Conservation (phyloP, 1,140 invertebrate species). For the Aphidius ervi region DNA sequence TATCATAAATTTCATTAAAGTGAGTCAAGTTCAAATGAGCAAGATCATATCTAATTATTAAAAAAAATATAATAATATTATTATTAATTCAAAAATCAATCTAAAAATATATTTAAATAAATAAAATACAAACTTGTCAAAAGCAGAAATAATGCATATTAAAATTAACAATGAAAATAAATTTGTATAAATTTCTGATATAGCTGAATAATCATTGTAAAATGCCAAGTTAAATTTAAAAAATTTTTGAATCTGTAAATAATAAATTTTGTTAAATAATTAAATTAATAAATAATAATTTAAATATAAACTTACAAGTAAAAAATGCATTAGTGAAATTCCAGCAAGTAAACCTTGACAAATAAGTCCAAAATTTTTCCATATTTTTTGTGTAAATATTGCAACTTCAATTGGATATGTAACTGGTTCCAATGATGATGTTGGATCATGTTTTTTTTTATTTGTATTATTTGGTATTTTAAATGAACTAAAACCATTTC, state of each 20-base stretch:
- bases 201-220: constrained; percentile 29
- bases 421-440: constrained; percentile 20
- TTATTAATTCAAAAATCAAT: background rate
- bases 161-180: constrained; percentile 41
- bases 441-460: constrained; percentile 23
- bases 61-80: constrained; percentile 15
- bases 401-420: constrained; percentile 39
- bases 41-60: constrained; percentile 41
- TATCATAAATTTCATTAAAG: constrained; percentile 36
- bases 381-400: constrained; percentile 39
- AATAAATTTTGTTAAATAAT: constrained; percentile 6
- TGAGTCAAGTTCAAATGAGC: constrained; percentile 38
- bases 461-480: constrained; percentile 34
- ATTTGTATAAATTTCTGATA: constrained; percentile 42
- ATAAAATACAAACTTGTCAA: constrained; percentile 40
- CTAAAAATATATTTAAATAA: background rate
- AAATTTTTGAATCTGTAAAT: constrained; percentile 36
- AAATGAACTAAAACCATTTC: constrained; percentile 45
- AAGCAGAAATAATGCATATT: constrained; percentile 39
- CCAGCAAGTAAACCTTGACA: constrained; percentile 48
- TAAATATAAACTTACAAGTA: constrained; percentile 34
- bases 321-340: constrained; percentile 46
- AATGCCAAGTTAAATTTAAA: constrained; percentile 31
- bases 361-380: constrained; percentile 39
- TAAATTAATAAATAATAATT: constrained; percentile 13